phyloP scores from a whole-genome alignment of 2,113 vertebrate species.

The Anhinga rufa region DNA sequence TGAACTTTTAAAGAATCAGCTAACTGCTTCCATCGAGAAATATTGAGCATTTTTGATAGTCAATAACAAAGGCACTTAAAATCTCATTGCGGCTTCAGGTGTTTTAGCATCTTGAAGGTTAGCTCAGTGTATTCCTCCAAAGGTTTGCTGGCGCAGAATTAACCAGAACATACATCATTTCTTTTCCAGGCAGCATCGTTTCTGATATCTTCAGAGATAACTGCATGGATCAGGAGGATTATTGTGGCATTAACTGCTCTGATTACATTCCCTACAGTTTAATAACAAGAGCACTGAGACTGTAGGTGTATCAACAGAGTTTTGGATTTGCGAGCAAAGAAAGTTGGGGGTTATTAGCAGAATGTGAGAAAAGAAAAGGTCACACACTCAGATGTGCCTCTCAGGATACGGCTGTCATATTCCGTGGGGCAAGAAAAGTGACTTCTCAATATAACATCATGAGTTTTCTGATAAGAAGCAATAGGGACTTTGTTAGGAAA shows the following conservation, averaged over 20 bases:
- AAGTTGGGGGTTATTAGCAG: slow-evolving; percentile 42
- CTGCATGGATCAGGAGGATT: slow-evolving; percentile 59
- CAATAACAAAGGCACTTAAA: neutral
- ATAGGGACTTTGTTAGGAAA: neutral
- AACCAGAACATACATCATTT: neutral
- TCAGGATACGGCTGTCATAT: neutral
- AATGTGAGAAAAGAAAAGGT: slow-evolving; percentile 36
- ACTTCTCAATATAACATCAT: neutral
- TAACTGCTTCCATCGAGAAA: neutral
- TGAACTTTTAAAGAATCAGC: neutral
- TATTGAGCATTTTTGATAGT: neutral
- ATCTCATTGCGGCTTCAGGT: neutral
- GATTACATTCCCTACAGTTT: slow-evolving; percentile 68
- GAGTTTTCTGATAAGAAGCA: neutral
- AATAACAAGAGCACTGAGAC: slow-evolving; percentile 59
- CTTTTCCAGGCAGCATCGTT: neutral
- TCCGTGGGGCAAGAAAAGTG: neutral
- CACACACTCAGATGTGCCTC: neutral
- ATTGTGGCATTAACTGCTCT: slow-evolving; percentile 67
- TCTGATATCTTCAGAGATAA: slow-evolving; percentile 51
- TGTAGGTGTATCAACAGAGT: slow-evolving; percentile 30
- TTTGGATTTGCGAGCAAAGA: neutral
- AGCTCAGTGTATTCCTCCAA: neutral
- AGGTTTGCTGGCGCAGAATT: slow-evolving; percentile 6
- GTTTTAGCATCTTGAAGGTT: neutral